phyloP scores from a whole-genome alignment of 92 coral and sea anemone genomes.

The Epizoanthus rinbou region DNA sequence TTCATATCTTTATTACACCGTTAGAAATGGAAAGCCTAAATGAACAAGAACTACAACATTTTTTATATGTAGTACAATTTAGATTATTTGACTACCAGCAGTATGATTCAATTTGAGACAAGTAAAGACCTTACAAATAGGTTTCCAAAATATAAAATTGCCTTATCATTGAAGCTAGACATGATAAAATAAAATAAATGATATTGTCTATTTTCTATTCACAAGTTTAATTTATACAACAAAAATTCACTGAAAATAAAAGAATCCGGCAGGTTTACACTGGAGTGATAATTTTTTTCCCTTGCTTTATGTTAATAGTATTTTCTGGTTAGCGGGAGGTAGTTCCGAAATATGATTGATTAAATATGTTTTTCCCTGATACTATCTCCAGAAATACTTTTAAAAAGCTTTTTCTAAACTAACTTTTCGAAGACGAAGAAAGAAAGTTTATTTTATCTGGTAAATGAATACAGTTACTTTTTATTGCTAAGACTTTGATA shows the following conservation, averaged over 20 bases:
- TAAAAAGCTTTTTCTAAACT: too few relatives aligned
- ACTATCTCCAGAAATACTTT: too few relatives aligned
- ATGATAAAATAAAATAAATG: neutral
- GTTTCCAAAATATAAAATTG: neutral
- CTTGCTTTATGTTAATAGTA: neutral
- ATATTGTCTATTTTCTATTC: neutral
- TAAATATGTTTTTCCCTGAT: constrained; percentile 1
- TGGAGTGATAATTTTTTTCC: neutral
- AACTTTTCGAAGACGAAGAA: too few relatives aligned
- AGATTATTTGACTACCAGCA: neutral
- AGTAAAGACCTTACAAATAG: neutral
- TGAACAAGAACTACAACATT: too few relatives aligned
- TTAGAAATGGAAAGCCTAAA: too few relatives aligned
- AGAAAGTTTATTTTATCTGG: too few relatives aligned
- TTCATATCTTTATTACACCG: too few relatives aligned
- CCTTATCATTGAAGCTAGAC: neutral
- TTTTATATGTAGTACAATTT: too few relatives aligned
- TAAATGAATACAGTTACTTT: too few relatives aligned
- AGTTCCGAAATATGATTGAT: neutral
- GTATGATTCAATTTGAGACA: neutral
- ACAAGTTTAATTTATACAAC: neutral
- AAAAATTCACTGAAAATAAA: neutral
- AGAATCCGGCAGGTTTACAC: neutral
- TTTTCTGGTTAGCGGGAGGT: neutral
- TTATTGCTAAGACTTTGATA: too few relatives aligned